Evolutionary conservation across 2,888 invertebrate species (phyloP).

Genomic region (Ophion slaviceki): DNA sequence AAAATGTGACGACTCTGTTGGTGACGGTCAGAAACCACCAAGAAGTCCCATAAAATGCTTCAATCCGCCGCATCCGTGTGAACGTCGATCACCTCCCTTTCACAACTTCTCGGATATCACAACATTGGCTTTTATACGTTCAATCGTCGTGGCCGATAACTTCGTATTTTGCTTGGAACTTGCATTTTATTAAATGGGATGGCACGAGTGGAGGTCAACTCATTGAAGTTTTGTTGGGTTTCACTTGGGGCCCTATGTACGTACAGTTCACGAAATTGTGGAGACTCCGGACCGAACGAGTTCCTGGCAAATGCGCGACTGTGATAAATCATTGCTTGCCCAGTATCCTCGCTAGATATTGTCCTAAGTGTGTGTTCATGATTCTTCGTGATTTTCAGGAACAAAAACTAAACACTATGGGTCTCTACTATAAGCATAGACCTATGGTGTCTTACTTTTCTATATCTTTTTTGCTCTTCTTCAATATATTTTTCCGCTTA

Average conservation of each 20-base stretch:
- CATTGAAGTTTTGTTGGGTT: neutral
- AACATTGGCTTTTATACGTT: constrained; percentile 67
- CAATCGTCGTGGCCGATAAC: constrained; percentile 69
- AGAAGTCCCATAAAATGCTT: constrained; percentile 50
- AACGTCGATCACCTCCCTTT: constrained; percentile 36
- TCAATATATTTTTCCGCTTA: no score
- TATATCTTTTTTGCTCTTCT: no score
- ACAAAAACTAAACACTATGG: no score
- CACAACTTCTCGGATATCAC: constrained; percentile 39
- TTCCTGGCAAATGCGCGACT: no score
- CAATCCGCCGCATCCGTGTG: constrained; percentile 20
- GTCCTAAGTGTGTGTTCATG: no score
- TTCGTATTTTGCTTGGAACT: constrained; percentile 70
- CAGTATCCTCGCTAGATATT: no score
- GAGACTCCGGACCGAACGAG: no score
- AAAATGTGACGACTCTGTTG: constrained; percentile 73
- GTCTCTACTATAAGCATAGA: no score
- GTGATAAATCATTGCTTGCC: no score
- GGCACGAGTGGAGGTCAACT: neutral
- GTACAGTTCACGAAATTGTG: neutral
- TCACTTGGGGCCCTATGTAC: neutral
- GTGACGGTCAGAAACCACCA: constrained; percentile 30
- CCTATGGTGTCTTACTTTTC: no score
- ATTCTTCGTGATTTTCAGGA: no score
- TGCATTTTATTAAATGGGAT: constrained; percentile 64